Conservation (phyloP, 1,140 invertebrate genomes). For the Teleopsis dalmanni region DNA sequence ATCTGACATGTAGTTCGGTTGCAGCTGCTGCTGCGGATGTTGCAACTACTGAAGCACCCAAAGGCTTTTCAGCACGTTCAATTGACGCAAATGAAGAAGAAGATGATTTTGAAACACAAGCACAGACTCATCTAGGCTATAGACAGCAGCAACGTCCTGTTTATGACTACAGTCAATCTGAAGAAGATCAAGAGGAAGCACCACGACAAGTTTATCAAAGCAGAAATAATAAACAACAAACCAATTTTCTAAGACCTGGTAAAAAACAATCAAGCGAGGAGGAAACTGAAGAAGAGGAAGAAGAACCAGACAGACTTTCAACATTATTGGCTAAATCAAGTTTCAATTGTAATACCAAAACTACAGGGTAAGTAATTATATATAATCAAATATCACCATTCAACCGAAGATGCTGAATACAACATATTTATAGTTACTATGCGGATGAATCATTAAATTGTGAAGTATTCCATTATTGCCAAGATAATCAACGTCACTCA, state of each 20-base stretch:
- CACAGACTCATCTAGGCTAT: constrained; percentile 37
- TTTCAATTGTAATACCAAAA: constrained; percentile 70
- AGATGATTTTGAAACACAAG: constrained; percentile 35
- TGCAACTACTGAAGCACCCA: constrained; percentile 35
- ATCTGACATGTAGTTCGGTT: constrained; percentile 17
- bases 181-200: constrained; percentile 40
- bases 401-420: neutral
- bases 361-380: constrained; percentile 55
- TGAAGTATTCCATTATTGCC: constrained; percentile 91
- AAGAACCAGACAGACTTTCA: constrained; percentile 76
- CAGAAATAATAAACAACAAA: constrained; percentile 36
- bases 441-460: constrained; percentile 82
- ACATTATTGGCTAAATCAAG: constrained; percentile 72
- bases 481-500: constrained; percentile 80
- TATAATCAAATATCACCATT: neutral
- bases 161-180: constrained; percentile 32
- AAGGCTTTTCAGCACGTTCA: constrained; percentile 34
- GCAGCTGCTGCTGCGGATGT: constrained; percentile 21
- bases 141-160: constrained; percentile 18
- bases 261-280: constrained; percentile 29
- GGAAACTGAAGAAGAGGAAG: constrained; percentile 64
- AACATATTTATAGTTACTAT: constrained; percentile 58
- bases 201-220: constrained; percentile 35
- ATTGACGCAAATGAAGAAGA: constrained; percentile 27
- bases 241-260: constrained; percentile 23